Percentiles rank a stretch among this genome's conserved stretches.
phyloP scores from a whole-genome alignment of 2,888 invertebrate genomes.

The Acrobasis suavella region DNA sequence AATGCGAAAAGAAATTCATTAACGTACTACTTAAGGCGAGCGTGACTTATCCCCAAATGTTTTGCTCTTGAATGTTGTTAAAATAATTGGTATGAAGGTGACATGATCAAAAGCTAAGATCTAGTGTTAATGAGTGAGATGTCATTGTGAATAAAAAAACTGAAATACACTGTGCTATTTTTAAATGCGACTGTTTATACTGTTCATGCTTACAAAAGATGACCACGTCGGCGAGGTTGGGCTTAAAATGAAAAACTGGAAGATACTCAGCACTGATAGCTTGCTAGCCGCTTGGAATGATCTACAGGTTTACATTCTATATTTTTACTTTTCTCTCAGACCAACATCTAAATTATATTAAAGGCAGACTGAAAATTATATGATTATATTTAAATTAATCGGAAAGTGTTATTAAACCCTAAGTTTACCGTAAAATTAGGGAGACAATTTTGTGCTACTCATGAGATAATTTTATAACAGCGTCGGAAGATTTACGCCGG shows the following conservation, averaged over 20 bases:
- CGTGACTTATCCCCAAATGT: too few species aligned
- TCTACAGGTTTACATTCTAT: too few species aligned
- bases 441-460: slow-evolving; percentile 66
- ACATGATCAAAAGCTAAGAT: not conserved
- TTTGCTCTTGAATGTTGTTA: too few species aligned
- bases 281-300: too few species aligned
- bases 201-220: not conserved
- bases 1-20: too few species aligned
- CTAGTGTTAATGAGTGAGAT: not conserved
- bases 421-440: slow-evolving; percentile 53
- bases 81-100: not conserved
- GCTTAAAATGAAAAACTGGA: too few species aligned
- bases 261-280: too few species aligned
- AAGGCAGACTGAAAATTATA: not conserved
- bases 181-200: not conserved
- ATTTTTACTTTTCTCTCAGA: too few species aligned
- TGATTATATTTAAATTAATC: slow-evolving; percentile 1
- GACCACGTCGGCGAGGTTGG: too few species aligned
- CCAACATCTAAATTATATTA: too few species aligned
- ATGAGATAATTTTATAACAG: slow-evolving; percentile 74
- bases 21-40: too few species aligned
- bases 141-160: not conserved
- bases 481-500: slow-evolving; percentile 62
- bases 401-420: slow-evolving; percentile 20
- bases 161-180: not conserved